phyloP scores from a whole-genome alignment of 2,888 invertebrate species.

The Podabrus alpinus region DNA sequence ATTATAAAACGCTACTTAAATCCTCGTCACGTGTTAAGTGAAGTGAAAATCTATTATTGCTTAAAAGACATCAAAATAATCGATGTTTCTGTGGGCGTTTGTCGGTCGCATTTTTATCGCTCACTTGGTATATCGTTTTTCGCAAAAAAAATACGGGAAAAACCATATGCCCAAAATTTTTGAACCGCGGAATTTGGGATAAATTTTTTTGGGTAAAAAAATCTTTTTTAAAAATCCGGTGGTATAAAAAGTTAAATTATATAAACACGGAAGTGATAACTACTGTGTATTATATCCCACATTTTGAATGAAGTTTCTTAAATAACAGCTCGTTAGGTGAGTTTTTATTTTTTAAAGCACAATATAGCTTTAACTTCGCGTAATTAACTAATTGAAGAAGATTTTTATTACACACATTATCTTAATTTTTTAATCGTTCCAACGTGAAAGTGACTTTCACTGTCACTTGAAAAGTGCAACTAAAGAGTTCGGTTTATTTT shows the following conservation, averaged over 20 bases:
- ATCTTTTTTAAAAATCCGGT: background rate
- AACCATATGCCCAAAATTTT: background rate
- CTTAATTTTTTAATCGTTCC: background rate
- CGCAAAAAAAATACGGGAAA: background rate
- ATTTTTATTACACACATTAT: background rate
- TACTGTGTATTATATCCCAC: background rate
- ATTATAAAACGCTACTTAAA: slow-evolving; percentile 2
- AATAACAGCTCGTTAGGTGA: background rate
- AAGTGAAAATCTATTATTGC: slow-evolving; percentile 8
- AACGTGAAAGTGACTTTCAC: background rate
- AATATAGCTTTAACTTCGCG: background rate
- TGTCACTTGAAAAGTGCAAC: background rate
- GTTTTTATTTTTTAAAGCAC: background rate
- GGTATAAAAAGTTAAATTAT: background rate
- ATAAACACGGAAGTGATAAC: background rate
- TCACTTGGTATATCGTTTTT: background rate
- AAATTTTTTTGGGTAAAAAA: background rate
- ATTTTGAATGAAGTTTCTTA: background rate
- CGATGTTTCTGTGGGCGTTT: background rate
- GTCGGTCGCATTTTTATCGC: background rate
- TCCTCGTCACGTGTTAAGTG: slow-evolving; percentile 5
- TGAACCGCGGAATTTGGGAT: background rate
- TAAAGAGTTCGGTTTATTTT: background rate
- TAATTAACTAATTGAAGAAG: background rate
- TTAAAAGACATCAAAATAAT: background rate